Conservation (phyloP, 1,140 invertebrate species). For the Magallana gigas region DNA sequence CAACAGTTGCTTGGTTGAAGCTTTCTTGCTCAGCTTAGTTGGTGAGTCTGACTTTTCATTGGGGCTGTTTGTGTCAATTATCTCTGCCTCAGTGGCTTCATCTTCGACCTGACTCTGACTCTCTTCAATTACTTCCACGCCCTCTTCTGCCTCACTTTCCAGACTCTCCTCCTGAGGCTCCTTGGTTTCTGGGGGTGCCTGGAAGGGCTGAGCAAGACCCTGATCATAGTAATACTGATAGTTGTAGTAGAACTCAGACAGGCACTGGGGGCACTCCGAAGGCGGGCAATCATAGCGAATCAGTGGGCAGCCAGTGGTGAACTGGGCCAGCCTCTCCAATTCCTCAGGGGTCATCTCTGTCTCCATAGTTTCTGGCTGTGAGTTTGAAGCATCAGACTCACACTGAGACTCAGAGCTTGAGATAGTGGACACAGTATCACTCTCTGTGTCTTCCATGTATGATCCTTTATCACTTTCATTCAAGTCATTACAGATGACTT, state of each 20-base stretch:
- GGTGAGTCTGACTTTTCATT: background rate
- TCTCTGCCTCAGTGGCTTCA: background rate
- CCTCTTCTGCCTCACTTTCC: slow-evolving; percentile 1
- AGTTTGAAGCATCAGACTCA: slow-evolving; percentile 65
- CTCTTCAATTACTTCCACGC: background rate
- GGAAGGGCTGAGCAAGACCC: background rate
- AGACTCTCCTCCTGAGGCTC: background rate
- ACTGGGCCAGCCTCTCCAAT: slow-evolving; percentile 71
- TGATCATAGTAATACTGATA: slow-evolving; percentile 63
- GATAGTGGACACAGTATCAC: slow-evolving; percentile 71
- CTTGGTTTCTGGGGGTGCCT: slow-evolving; percentile 2
- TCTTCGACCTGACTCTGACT: background rate
- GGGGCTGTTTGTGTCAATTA: slow-evolving; percentile 14
- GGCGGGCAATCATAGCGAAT: slow-evolving; percentile 72
- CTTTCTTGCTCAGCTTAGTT: slow-evolving; percentile 6
- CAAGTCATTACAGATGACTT: slow-evolving; percentile 78
- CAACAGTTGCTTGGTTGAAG: slow-evolving; percentile 62
- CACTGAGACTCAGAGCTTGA: slow-evolving; percentile 74
- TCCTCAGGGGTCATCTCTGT: slow-evolving; percentile 65
- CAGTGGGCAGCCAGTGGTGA: slow-evolving; percentile 75
- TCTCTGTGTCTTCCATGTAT: slow-evolving; percentile 66
- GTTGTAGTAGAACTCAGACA: slow-evolving; percentile 58
- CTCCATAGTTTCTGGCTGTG: slow-evolving; percentile 49
- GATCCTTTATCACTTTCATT: slow-evolving; percentile 66
- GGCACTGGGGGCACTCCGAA: slow-evolving; percentile 73